Conservation (phyloP, 2,113 vertebrate genomes). For the Cygnus buccinator region DNA sequence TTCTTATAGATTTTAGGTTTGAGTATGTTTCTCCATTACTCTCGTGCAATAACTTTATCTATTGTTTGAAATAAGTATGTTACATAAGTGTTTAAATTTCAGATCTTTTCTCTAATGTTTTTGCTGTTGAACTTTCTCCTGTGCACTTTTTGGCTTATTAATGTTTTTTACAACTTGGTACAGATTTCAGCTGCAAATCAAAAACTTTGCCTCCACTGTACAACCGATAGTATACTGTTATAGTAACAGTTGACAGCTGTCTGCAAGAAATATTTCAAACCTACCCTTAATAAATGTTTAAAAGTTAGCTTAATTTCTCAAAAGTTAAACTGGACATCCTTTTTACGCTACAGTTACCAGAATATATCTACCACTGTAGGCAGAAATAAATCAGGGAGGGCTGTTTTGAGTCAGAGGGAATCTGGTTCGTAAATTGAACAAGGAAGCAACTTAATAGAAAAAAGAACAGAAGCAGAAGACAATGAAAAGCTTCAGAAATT, state of each 20-base stretch:
- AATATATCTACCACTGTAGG: background rate
- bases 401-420: background rate
- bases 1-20: background rate
- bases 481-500: background rate
- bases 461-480: background rate
- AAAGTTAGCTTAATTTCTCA: background rate
- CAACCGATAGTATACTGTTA: background rate
- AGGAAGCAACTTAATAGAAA: background rate
- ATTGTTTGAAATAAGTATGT: background rate
- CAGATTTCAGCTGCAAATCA: background rate
- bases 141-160: background rate
- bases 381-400: background rate
- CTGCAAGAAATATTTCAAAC: background rate
- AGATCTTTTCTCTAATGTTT: background rate
- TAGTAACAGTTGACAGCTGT: background rate
- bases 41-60: background rate
- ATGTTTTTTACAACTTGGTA: background rate
- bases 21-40: background rate
- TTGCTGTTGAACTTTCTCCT: background rate
- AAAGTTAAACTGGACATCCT: background rate
- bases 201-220: background rate
- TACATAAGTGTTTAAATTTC: background rate
- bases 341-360: background rate
- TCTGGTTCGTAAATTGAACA: slow-evolving; percentile 7
- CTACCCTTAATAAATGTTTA: background rate